Percentiles rank a stretch among this genome's conserved stretches.
These are phyloP conservation scores for Pluvianellus socialis DNA, from an alignment of 2,113 vertebrate species.

Conservation along the genomic window DNA sequence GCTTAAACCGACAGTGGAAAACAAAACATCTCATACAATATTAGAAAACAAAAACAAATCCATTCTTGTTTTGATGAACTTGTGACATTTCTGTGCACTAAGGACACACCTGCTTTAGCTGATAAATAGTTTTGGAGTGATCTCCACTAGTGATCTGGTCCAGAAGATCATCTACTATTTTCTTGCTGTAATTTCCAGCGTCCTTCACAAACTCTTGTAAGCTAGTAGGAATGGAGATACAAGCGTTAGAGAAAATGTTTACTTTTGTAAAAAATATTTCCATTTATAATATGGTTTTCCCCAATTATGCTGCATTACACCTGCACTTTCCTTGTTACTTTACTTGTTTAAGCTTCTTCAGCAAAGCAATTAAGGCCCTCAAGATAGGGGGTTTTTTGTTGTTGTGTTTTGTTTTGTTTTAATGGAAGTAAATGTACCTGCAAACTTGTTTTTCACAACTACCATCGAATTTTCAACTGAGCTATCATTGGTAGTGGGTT, in stretches of 20 bases:
- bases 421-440: background rate
- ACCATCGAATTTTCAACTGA: background rate
- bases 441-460: background rate
- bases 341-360: background rate
- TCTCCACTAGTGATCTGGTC: slow-evolving; percentile 94
- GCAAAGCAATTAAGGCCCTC: background rate
- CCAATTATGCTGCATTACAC: background rate
- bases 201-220: slow-evolving; percentile 96
- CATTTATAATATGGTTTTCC: background rate
- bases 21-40: background rate
- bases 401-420: background rate
- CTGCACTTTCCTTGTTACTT: background rate
- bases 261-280: background rate
- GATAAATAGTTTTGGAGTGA: slow-evolving; percentile 87
- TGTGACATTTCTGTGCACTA: background rate
- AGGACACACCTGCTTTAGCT: slow-evolving; percentile 84
- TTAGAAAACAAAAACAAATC: background rate
- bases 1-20: background rate
- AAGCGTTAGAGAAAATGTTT: background rate
- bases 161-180: slow-evolving; percentile 89
- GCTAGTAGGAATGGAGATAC: slow-evolving; percentile 64
- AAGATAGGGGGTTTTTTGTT: background rate
- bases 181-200: slow-evolving; percentile 86
- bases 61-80: background rate
- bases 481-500: background rate